Conservation (phyloP, 2,888 invertebrate species). For the Drosophila eohydei region DNA sequence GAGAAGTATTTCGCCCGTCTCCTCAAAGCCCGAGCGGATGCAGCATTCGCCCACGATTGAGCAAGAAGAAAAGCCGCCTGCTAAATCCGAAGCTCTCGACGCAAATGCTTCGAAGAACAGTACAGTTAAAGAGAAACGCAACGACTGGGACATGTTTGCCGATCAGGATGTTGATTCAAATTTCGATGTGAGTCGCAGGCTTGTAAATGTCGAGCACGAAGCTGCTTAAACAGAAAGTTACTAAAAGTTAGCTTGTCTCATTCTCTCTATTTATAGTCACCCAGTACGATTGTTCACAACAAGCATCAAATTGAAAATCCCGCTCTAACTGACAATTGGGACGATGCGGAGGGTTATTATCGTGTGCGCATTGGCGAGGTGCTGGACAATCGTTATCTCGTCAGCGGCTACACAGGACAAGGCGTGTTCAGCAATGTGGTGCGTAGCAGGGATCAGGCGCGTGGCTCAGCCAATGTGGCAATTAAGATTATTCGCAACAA, state of each 20-base stretch:
- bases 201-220: conserved; percentile 64
- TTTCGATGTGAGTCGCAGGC: conserved; percentile 88
- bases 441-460: conserved; percentile 94
- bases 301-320: conserved; percentile 91
- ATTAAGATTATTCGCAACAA: conserved; percentile 99
- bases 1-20: conserved; percentile 56
- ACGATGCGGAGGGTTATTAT: conserved; percentile 99
- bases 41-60: conserved; percentile 38
- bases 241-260: background rate
- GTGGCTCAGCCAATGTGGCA: conserved; percentile 95
- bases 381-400: conserved; percentile 95
- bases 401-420: conserved; percentile 99
- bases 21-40: conserved; percentile 38
- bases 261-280: conserved; percentile 86
- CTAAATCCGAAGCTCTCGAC: conserved; percentile 24
- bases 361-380: conserved; percentile 97
- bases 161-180: conserved; percentile 93
- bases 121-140: conserved; percentile 84
- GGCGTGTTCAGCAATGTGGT: conserved; percentile 99
- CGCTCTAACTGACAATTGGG: conserved; percentile 99
- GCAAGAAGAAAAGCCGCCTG: conserved; percentile 10
- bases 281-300: conserved; percentile 86
- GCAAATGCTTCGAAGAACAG: conserved; percentile 32
- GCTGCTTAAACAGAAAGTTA: background rate
- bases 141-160: conserved; percentile 96